These are phyloP conservation scores for Cryptocephalus moraei DNA, from an alignment of 2,888 invertebrate species.

Conservation along the genomic window DNA sequence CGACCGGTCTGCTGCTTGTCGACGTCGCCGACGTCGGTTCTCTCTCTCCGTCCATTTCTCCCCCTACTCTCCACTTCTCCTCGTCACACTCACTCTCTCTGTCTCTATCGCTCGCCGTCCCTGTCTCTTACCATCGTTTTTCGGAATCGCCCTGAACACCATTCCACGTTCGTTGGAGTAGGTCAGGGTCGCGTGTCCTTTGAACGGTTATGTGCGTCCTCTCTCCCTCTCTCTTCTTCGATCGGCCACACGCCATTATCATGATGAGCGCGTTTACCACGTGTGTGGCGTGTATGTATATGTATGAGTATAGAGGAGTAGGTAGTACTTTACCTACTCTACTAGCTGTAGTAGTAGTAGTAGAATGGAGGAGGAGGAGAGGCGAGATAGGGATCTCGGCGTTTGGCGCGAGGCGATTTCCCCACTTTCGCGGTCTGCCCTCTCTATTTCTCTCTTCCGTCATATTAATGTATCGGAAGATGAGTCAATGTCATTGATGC, in stretches of 20 bases:
- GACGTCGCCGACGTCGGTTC: neutral
- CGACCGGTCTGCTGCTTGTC: slow-evolving; percentile 1
- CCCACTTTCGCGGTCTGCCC: no score
- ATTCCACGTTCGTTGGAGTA: neutral
- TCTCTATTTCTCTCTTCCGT: no score
- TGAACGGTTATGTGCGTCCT: neutral
- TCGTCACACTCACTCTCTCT: neutral
- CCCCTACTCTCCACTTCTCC: neutral
- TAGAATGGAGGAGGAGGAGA: neutral
- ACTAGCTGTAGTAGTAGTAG: neutral
- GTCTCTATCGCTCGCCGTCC: neutral
- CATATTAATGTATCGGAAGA: no score
- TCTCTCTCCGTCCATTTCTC: no score
- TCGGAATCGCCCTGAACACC: neutral
- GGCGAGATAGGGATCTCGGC: neutral
- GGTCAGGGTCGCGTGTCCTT: slow-evolving; percentile 6
- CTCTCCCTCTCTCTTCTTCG: neutral
- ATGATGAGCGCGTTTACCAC: no score
- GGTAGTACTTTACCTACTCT: no score
- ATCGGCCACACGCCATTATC: neutral
- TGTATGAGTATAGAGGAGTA: no score
- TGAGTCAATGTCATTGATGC: no score
- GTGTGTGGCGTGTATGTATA: no score
- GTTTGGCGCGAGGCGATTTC: neutral
- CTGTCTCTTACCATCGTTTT: neutral